A percentile compares a stretch with the other conserved stretches of the same genome.
Conservation (phyloP, 2,797 vertebrate species). For the Halcyon chelicuti region DNA sequence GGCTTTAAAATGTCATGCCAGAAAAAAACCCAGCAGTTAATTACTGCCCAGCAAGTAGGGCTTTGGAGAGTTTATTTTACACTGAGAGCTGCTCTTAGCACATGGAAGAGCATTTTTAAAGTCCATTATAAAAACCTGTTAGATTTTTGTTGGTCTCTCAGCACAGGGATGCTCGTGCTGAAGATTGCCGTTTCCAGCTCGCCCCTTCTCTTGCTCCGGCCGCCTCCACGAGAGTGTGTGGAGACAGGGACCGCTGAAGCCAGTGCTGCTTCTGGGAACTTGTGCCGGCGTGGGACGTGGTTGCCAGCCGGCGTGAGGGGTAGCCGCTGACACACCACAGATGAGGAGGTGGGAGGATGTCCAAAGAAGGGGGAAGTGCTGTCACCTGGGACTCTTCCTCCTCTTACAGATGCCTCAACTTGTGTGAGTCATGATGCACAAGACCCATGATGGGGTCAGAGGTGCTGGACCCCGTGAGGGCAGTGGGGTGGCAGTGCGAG, state of each 20-base stretch:
- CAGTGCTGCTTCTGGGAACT: too few relatives aligned
- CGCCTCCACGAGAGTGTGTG: fast-evolving
- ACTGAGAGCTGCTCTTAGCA: not conserved
- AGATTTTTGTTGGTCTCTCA: not conserved
- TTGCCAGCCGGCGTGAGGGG: not conserved
- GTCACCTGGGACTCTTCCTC: not conserved
- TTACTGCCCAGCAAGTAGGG: not conserved
- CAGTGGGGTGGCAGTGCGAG: fast-evolving
- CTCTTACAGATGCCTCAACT: not conserved
- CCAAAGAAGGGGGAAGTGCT: not conserved
- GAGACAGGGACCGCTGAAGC: not conserved
- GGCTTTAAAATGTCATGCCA: not conserved
- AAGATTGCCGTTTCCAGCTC: not conserved
- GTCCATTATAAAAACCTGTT: not conserved
- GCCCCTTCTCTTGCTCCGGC: not conserved
- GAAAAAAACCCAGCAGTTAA: not conserved
- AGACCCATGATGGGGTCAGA: not conserved
- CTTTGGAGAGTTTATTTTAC: not conserved
- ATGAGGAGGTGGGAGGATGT: not conserved
- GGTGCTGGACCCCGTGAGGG: not conserved
- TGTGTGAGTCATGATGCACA: not conserved
- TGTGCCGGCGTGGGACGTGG: not conserved
- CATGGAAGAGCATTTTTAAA: not conserved
- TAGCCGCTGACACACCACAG: not conserved
- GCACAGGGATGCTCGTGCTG: not conserved